Base-by-base conservation (phyloP, 1,140 invertebrate genomes). In the Cotesia typhae region DNA sequence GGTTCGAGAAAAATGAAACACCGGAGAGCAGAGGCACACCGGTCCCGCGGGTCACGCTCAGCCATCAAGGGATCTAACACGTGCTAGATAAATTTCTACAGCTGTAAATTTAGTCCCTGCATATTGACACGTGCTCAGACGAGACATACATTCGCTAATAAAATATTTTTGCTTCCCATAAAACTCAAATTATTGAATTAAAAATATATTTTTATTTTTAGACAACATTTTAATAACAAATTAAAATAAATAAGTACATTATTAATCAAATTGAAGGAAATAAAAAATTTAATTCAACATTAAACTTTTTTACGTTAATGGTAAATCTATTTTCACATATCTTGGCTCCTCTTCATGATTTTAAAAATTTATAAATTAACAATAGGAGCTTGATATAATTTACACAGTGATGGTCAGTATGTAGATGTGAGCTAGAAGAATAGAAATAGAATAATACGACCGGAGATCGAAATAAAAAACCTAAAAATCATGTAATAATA, bases 111-210 rank as follows among this genome's bases (percentile, higher is more conserved):
- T 70, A 72, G 75, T 71, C 68, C 59, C 74, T 64, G 60, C 70
- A 70, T 77, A 77, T 77, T 78, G 73, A 78, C 76, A 78, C 76
- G 74, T 77, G 73, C 74, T 77, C 60, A 71, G 36, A 28, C 4
- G 12, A 10, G 52, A 64, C 17, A 37, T 53, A 69, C 71, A 60
- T 69, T 55, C 67, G 51, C 41, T n/a, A 51, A 37, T 76, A 57
- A 74, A 76, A 74, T 74, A 76, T 76, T 76, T 65, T 74, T 66
- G 3, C 28, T 28, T 28, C 28, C 28, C 28, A 28, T 28, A 73
- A 59, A 41, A n/a, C 41, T 47, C 20, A 10, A 47, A 9, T 69
- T 55, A 35, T 9, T 20, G n/a, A 4, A 5, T n/a, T 9, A 36
- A 64, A 38, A 64, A 2, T 73, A 68, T 52, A 28, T 9, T 37